Base-by-base conservation (phyloP, 1,140 invertebrate species). In the Arion vulgaris region DNA sequence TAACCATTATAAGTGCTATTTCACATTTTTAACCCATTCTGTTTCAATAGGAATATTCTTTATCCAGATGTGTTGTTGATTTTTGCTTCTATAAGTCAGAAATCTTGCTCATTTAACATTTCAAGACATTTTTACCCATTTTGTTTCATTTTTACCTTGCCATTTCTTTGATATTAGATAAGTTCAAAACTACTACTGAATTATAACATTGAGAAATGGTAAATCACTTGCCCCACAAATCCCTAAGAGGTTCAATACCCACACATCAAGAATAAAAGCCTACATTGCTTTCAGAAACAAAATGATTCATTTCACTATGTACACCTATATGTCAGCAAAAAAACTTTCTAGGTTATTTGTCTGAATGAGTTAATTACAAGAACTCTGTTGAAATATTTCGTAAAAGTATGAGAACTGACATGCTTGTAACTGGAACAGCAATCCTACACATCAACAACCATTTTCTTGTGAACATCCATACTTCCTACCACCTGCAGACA, bases 381-480 rank as follows among this genome's bases (percentile, higher is more conserved):
- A 66, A 32, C 62, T 66, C 5, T 28, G 62, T 28, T 66, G 71
- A 39, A 73, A 73, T 38, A 39, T 41, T 49, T 41, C 36, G 36
- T n/a, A 26, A 26, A 39, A 41, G 32, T n/a, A 5, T 39, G 5
- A 41, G 23, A 39, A 73, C 38, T 49, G 41, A 1, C 7, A 73
- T 73, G 41, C 41, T 9, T 26, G 23, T 39, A 39, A 19, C 17
- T 36, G 23, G 34, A 15, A 36, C 32, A 38, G 23, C 53, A 36
- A 53, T 51, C 78, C 86, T 92, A 94, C 86, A 94, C 97, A 93
- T 99, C 98, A 84, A 99, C 98, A 88, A 99, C 98, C 98, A 99
- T 99, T 93, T 99, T 99, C 95, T 99, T 99, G 93, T 99, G 98
- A 92, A 99, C 98, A 93, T 99, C 98, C 87, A 98, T 98, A 92